Conservation (phyloP, 1,140 invertebrate genomes). For the Panagrolaimus sp. region DNA sequence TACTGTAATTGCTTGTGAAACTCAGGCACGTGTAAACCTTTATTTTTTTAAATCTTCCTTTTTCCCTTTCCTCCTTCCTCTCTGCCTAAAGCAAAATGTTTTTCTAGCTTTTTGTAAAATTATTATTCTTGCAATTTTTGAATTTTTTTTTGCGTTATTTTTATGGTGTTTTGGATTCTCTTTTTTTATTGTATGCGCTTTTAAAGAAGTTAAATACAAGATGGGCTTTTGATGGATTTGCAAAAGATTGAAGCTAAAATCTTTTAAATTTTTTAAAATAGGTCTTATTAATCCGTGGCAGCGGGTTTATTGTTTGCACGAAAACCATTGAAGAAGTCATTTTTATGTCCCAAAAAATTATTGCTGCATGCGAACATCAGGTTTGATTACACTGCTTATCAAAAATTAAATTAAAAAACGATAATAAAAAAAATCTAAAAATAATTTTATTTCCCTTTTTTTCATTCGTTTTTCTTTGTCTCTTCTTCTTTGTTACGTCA, state of each 20-base stretch:
- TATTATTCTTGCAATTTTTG: too few relatives aligned
- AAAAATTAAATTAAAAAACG: background rate
- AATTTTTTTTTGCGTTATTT: too few relatives aligned
- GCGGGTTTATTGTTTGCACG: slow-evolving; percentile 18
- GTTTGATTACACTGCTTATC: slow-evolving; percentile 3
- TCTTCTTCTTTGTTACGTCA: too few relatives aligned
- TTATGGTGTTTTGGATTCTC: too few relatives aligned
- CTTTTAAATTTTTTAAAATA: background rate
- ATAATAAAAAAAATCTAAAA: background rate
- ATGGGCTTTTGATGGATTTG: too few relatives aligned
- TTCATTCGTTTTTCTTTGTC: background rate
- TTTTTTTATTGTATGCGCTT: too few relatives aligned
- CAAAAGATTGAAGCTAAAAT: too few relatives aligned
- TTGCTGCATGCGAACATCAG: slow-evolving; percentile 27
- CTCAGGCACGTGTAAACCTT: slow-evolving; percentile 65
- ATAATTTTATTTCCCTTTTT: background rate
- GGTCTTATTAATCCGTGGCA: slow-evolving; percentile 23
- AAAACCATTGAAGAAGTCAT: slow-evolving; percentile 25
- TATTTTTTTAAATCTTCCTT: too few relatives aligned
- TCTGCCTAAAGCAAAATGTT: too few relatives aligned
- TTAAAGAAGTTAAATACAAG: too few relatives aligned
- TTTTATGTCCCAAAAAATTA: slow-evolving; percentile 15
- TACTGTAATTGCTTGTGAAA: slow-evolving; percentile 78
- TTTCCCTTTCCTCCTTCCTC: too few relatives aligned
- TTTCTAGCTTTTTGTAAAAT: too few relatives aligned